Conservation (phyloP, 2,113 vertebrate species). For the Apus apus region DNA sequence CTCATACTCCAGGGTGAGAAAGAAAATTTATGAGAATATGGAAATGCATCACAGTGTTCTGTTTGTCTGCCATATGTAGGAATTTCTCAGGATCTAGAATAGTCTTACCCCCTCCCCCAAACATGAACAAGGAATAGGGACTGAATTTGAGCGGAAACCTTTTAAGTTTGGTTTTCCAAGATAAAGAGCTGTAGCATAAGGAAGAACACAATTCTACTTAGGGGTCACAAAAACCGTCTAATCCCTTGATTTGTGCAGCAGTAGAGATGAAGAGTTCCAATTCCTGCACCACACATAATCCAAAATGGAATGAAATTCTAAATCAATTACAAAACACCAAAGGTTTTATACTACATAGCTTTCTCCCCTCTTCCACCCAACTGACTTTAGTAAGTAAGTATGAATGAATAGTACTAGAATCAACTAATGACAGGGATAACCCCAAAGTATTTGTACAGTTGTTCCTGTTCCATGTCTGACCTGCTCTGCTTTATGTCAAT, state of each 20-base stretch:
- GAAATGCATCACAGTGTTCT: neutral
- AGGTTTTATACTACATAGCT: neutral
- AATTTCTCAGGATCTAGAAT: neutral
- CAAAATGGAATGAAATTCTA: neutral
- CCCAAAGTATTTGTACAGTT: neutral
- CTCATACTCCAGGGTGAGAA: neutral
- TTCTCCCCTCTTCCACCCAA: neutral
- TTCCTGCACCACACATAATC: neutral
- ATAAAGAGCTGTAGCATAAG: neutral
- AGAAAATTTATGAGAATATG: neutral
- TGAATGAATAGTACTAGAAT: neutral
- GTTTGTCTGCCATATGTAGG: neutral
- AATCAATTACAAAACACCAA: neutral
- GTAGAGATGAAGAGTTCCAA: neutral
- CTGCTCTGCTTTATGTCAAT: conserved; percentile 54
- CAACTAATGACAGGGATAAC: neutral
- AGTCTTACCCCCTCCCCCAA: neutral
- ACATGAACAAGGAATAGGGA: neutral
- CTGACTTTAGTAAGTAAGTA: neutral
- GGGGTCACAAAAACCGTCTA: neutral
- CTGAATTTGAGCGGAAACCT: neutral
- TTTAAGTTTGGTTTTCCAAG: neutral
- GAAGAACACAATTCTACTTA: neutral
- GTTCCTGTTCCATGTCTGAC: conserved; percentile 48
- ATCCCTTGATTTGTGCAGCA: neutral